phyloP scores from a whole-genome alignment of 2,797 vertebrate species.

The Hypotaenidia okinawae region DNA sequence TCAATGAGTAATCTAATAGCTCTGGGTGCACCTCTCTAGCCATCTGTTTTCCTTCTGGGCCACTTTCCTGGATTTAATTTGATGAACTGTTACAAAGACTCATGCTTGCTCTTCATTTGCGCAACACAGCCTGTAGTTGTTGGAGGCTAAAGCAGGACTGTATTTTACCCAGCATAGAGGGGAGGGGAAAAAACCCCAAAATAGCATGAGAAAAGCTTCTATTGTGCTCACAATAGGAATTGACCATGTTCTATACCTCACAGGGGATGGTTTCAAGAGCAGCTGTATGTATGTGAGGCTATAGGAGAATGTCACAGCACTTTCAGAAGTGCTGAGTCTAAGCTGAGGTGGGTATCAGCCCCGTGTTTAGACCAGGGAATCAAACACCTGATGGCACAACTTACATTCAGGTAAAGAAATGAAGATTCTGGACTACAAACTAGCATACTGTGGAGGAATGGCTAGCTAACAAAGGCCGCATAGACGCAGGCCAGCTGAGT shows the following conservation, averaged over 20 bases:
- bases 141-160: not conserved
- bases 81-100: not conserved
- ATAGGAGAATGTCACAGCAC: not conserved
- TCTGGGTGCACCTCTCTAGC: not conserved
- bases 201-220: not conserved
- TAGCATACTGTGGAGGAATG: no score
- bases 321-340: not conserved
- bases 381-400: not conserved
- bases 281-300: not conserved
- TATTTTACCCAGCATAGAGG: not conserved
- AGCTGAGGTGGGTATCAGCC: not conserved
- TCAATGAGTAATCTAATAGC: not conserved
- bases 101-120: not conserved
- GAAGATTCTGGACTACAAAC: not conserved
- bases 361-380: not conserved
- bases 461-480: no score
- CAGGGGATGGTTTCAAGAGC: not conserved
- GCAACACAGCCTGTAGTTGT: not conserved
- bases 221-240: not conserved
- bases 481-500: no score
- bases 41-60: conserved; percentile 4
- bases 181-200: not conserved
- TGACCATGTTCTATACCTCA: not conserved
- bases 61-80: not conserved
- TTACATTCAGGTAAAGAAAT: not conserved